These are phyloP conservation scores for Phoebastria nigripes DNA, from an alignment of 2,797 vertebrate genomes.

Conservation along the genomic window DNA sequence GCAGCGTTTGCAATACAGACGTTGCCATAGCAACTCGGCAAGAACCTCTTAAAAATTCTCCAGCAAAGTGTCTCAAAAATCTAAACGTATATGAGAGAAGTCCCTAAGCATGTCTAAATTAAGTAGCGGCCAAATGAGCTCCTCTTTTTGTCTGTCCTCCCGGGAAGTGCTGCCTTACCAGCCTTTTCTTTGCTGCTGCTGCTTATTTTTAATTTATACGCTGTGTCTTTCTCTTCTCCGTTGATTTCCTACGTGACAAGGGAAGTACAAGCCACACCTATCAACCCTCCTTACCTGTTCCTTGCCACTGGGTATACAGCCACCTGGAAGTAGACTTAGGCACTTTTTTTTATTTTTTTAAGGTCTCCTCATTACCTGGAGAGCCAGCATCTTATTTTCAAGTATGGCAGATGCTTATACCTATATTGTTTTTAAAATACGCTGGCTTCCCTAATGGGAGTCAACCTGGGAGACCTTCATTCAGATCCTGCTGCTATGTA, in stretches of 20 bases:
- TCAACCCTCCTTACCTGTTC: neutral
- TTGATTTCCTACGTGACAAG: accelerated
- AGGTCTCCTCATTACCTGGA: neutral
- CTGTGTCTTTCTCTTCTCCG: neutral
- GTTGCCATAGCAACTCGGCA: neutral
- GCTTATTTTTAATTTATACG: neutral
- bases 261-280: too few species aligned
- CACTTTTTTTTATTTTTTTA: too few species aligned
- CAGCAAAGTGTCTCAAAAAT: neutral
- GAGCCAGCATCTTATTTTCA: neutral
- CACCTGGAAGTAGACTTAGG: neutral
- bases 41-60: neutral
- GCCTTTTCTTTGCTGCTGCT: neutral
- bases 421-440: accelerated
- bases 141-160: neutral
- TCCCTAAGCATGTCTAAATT: neutral
- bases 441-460: accelerated
- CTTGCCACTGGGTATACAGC: neutral
- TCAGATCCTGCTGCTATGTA: neutral
- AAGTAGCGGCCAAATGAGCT: neutral
- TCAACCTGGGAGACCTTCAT: too few species aligned
- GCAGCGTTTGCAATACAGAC: neutral
- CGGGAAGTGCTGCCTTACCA: neutral
- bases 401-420: accelerated
- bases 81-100: neutral